These are phyloP conservation scores for Amphimallon solstitiale DNA, from an alignment of 2,888 invertebrate species.

Conservation along the genomic window DNA sequence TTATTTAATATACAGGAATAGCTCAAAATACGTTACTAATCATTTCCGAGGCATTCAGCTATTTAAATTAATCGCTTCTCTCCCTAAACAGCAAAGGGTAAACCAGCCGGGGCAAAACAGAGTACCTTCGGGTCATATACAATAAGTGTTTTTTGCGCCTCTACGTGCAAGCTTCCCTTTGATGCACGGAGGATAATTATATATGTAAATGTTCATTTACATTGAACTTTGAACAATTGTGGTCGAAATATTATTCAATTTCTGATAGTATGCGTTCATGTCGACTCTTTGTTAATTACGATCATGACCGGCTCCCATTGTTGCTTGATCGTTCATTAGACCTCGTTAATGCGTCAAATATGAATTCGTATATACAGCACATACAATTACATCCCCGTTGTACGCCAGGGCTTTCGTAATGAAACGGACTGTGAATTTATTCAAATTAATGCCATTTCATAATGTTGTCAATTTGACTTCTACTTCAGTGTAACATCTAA, in stretches of 20 bases:
- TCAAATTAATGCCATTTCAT: slow-evolving; percentile 27
- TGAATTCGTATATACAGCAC: slow-evolving; percentile 32
- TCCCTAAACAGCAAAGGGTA: slow-evolving; percentile 1
- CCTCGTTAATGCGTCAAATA: slow-evolving; percentile 43
- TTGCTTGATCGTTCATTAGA: slow-evolving; percentile 46
- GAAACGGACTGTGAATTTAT: slow-evolving; percentile 11
- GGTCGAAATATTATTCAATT: slow-evolving; percentile 45
- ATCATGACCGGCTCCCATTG: slow-evolving; percentile 45
- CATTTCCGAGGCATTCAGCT: slow-evolving; percentile 1
- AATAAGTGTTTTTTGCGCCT: slow-evolving; percentile 38
- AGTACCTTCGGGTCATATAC: slow-evolving; percentile 30
- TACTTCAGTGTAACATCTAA: background rate
- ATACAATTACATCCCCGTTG: slow-evolving; percentile 12
- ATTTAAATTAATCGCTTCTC: slow-evolving; percentile 1
- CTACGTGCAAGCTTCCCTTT: slow-evolving; percentile 43
- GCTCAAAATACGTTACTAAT: slow-evolving; percentile 13
- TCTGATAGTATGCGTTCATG: slow-evolving; percentile 38
- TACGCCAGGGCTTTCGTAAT: slow-evolving; percentile 10
- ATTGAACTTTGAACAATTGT: slow-evolving; percentile 62
- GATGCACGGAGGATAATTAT: slow-evolving; percentile 57
- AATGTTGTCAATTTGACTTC: background rate
- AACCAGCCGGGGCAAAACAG: slow-evolving; percentile 9
- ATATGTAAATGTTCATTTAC: slow-evolving; percentile 62
- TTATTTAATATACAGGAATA: background rate
- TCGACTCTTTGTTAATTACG: slow-evolving; percentile 60